A percentile compares a stretch with the other conserved stretches of the same genome.
These are phyloP conservation scores for Oncorhynchus nerka DNA, from an alignment of 2,113 vertebrate genomes.

Conservation along the genomic window DNA sequence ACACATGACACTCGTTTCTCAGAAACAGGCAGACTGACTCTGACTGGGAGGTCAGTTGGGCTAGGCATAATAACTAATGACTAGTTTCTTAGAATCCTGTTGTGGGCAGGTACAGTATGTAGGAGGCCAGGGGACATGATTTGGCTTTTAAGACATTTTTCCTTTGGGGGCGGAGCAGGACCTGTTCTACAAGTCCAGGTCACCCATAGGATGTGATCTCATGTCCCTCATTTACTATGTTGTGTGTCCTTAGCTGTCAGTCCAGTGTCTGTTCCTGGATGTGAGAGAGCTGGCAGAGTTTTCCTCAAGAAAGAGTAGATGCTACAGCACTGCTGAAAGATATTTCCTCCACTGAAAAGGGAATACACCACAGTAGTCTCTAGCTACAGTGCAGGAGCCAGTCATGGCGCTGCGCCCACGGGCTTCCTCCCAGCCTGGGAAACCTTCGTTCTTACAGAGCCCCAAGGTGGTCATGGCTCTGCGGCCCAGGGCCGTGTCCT, in stretches of 20 bases:
- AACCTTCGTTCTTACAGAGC: constrained; percentile 54
- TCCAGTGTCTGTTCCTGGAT: neutral
- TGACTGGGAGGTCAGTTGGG: neutral
- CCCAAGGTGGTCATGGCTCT: constrained; percentile 38
- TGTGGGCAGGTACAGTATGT: neutral
- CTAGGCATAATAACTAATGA: neutral
- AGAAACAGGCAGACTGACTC: neutral
- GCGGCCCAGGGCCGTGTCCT: constrained; percentile 64
- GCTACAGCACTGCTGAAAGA: neutral
- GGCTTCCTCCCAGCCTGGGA: constrained; percentile 73
- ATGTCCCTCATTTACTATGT: constrained; percentile 6
- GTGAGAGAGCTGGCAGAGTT: neutral
- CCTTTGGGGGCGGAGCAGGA: constrained; percentile 33
- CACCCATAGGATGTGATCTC: constrained; percentile 38
- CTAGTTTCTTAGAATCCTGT: constrained; percentile 4
- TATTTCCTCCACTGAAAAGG: neutral
- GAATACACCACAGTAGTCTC: neutral
- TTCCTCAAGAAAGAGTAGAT: neutral
- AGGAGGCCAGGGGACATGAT: too few relatives aligned
- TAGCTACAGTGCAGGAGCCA: constrained; percentile 3
- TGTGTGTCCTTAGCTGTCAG: neutral
- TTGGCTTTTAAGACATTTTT: too few relatives aligned
- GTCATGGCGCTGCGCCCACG: constrained; percentile 69
- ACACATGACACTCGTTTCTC: neutral
- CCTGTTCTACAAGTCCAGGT: constrained; percentile 60